Base-by-base conservation (phyloP, 1,140 invertebrate species). In the Lepidurus apus region DNA sequence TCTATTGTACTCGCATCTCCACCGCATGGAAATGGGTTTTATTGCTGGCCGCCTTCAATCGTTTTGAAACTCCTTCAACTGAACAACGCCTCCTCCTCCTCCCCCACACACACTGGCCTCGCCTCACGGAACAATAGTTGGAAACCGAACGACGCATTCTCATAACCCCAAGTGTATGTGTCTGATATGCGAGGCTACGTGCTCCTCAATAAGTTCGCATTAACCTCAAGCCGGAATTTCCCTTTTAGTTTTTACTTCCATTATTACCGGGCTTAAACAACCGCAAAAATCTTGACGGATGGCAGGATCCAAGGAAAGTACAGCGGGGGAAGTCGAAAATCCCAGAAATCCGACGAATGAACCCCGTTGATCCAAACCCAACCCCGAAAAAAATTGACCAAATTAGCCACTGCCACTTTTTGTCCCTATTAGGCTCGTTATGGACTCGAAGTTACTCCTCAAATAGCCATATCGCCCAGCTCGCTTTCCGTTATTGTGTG, bases 141-240 rank as follows among this genome's bases (percentile, higher is more conserved):
- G 53, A 65, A 65, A 21, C 53, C 21, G 53, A 65, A 13, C 6
- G 53, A 13, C 53, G 17, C 53, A 65, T n/a, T 21, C n/a, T 21
- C 53, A 7, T 21, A 10, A 47, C 8, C 53, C 8, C 0, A 21
- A 65, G 53, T 65, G 53, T 65, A 21, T n/a, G 17, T 65, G 53
- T 65, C n/a, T 65, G 53, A 21, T 21, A 65, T 65, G 53, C 17
- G 53, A 65, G 21, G 53, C 53, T 65, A 65, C 53, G 53, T 65
- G 53, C 53, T 65, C 13, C 53, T 65, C 53, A 65, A 13, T 65
- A 65, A 65, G 53, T 65, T 65, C 53, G 53, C 53, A 65, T 21
- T 65, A 65, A 65, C 53, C 53, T 65, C 53, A 65, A 65, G 53
- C 53, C 53, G 53, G 53, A 65, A 65, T 65, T 65, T 65, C 53